Percentiles rank a stretch among this genome's conserved stretches.
Conservation (phyloP, 1,140 invertebrate species). For the Caenorhabditis latens region DNA sequence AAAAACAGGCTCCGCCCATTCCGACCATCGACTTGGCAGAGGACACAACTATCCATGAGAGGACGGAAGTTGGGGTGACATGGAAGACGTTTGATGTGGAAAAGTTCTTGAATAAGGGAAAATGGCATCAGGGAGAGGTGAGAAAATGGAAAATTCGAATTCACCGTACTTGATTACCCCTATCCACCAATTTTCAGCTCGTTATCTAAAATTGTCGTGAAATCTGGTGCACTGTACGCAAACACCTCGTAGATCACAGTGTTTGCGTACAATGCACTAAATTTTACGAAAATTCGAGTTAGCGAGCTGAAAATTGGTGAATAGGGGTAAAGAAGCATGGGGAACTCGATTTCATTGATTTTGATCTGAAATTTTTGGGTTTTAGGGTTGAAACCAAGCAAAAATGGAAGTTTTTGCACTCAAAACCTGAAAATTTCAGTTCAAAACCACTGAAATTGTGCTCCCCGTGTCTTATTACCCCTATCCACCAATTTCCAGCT, state of each 20-base stretch:
- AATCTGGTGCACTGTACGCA: background rate
- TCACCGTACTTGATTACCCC: background rate
- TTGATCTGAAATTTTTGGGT: background rate
- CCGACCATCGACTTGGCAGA: slow-evolving; percentile 48
- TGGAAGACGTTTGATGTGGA: slow-evolving; percentile 72
- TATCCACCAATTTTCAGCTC: too few species aligned
- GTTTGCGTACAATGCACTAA: too few species aligned
- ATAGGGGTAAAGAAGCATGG: background rate
- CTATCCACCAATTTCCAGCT: background rate
- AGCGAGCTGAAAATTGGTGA: background rate
- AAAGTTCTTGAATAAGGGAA: slow-evolving; percentile 70
- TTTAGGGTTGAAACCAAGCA: too few species aligned
- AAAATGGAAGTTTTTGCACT: too few species aligned
- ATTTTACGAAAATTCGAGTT: too few species aligned
- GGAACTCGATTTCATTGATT: background rate
- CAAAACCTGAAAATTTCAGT: background rate
- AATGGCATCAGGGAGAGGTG: slow-evolving; percentile 64
- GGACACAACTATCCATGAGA: slow-evolving; percentile 64
- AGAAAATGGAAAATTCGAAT: background rate
- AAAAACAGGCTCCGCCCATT: slow-evolving; percentile 16
- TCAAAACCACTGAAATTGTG: background rate
- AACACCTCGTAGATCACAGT: background rate
- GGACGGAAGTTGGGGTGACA: slow-evolving; percentile 48
- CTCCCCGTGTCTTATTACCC: background rate
- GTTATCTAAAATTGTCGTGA: too few species aligned